These are phyloP conservation scores for Antheraea mylitta DNA, from an alignment of 1,140 invertebrate species.

Conservation along the genomic window DNA sequence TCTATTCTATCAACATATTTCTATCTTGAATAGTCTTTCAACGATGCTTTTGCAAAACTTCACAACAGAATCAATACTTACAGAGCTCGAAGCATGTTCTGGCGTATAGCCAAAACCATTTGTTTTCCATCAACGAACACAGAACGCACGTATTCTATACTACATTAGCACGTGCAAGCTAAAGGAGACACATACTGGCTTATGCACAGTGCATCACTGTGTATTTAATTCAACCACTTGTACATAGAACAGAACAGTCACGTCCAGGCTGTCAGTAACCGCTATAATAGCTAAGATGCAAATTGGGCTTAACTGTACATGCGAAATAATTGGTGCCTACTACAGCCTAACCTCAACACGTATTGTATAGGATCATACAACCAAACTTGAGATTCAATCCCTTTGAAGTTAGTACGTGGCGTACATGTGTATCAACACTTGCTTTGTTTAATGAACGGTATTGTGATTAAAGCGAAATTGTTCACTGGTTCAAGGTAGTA, in stretches of 20 bases:
- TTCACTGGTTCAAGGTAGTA: no score
- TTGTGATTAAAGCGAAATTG: neutral
- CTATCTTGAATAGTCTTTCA: neutral
- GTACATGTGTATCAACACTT: neutral
- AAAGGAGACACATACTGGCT: neutral
- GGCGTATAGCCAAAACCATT: conserved; percentile 23
- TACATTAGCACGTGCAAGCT: conserved; percentile 2
- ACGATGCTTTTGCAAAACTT: conserved; percentile 21
- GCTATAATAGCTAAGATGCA: conserved; percentile 35
- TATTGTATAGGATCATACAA: neutral
- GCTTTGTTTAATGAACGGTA: neutral
- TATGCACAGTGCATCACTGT: conserved; percentile 18
- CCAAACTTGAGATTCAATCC: conserved; percentile 8
- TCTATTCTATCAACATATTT: neutral
- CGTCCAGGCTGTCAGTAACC: conserved; percentile 30
- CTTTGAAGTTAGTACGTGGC: neutral
- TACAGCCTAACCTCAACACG: conserved; percentile 20
- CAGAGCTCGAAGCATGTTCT: conserved; percentile 18
- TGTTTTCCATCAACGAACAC: conserved; percentile 30
- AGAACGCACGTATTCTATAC: conserved; percentile 22
- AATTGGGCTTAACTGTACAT: conserved; percentile 31
- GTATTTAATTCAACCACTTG: conserved; percentile 13
- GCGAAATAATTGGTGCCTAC: conserved; percentile 34
- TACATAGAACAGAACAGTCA: conserved; percentile 17
- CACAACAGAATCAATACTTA: conserved; percentile 26